Evolutionary conservation across 2,113 vertebrate species (phyloP).

Genomic region (Martes martes): DNA sequence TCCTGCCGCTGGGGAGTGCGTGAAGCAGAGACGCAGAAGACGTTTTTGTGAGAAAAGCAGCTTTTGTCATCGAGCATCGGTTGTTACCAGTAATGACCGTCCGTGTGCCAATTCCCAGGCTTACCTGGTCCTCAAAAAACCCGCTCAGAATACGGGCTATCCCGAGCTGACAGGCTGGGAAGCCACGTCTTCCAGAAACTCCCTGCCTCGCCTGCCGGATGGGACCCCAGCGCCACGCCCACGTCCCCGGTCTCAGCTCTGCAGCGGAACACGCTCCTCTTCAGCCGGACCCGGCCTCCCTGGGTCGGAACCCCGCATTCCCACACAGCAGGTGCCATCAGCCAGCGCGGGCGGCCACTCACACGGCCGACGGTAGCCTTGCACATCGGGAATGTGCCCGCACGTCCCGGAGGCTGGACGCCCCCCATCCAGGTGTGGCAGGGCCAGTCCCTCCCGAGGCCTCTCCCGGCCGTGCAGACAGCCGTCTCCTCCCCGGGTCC

Average conservation of each 20-base stretch:
- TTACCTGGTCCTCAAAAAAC: background rate
- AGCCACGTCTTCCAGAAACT: background rate
- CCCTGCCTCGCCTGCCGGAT: rapidly evolving
- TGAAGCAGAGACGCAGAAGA: background rate
- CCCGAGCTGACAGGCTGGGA: background rate
- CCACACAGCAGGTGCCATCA: background rate
- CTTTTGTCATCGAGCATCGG: background rate
- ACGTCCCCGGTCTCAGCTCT: background rate
- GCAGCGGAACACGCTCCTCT: background rate
- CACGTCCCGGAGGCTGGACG: no score
- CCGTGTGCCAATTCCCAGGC: background rate
- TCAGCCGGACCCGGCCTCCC: background rate
- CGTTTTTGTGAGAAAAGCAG: background rate
- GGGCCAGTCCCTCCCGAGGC: background rate
- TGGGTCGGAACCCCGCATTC: background rate
- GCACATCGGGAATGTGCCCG: background rate
- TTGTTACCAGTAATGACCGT: background rate
- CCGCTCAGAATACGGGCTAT: rapidly evolving
- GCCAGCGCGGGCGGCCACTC: background rate
- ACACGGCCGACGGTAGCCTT: rapidly evolving
- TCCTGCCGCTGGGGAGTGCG: rapidly evolving
- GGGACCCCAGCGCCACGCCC: background rate
- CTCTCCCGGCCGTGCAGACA: background rate
- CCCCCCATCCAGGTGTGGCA: rapidly evolving
- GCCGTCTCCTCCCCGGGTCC: background rate